Conservation (phyloP, 2,113 vertebrate genomes). For the Clarias gariepinus region DNA sequence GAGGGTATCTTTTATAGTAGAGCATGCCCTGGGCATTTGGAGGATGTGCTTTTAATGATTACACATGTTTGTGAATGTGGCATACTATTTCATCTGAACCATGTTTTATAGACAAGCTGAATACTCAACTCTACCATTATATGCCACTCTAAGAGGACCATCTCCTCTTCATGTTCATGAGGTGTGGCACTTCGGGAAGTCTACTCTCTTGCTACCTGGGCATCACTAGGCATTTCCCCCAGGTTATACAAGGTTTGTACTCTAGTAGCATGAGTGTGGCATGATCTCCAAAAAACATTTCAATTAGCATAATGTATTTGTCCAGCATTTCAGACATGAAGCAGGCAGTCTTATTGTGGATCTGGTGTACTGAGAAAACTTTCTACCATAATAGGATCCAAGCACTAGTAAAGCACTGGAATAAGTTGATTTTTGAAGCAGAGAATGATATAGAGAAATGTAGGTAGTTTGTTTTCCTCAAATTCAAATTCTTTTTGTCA, state of each 20-base stretch:
- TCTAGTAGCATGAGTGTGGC: neutral
- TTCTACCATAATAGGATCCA: too few species aligned
- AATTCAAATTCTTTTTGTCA: too few species aligned
- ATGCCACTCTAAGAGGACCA: neutral
- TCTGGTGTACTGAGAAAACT: too few species aligned
- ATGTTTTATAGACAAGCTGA: neutral
- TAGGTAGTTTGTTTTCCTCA: too few species aligned
- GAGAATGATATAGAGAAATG: too few species aligned
- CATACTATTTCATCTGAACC: neutral
- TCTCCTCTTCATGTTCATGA: neutral
- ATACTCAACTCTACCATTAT: neutral
- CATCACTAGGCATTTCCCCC: neutral
- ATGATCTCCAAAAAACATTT: neutral
- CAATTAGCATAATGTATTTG: neutral
- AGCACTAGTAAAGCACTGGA: too few species aligned
- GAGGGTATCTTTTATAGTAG: neutral
- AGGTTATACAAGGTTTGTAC: neutral
- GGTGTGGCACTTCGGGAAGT: neutral
- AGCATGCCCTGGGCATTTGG: constrained; percentile 2
- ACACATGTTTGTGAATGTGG: neutral
- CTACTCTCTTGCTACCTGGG: neutral
- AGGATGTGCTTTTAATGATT: neutral
- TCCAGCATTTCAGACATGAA: neutral
- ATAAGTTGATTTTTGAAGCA: too few species aligned
- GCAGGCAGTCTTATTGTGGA: too few species aligned